phyloP scores from a whole-genome alignment of 1,140 invertebrate species.

The Drosophila ambigua region DNA sequence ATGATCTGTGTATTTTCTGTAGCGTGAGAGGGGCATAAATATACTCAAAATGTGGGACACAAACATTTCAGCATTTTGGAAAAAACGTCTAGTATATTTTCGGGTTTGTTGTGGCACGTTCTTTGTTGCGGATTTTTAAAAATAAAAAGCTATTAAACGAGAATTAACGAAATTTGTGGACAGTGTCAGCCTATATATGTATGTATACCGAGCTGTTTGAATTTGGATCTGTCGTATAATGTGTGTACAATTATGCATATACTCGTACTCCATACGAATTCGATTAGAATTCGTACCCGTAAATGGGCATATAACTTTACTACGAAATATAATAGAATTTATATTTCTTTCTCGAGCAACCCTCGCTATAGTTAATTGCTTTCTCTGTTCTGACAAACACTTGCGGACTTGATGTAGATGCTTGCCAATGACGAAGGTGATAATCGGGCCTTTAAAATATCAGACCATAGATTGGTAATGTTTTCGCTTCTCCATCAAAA shows the following conservation, averaged over 20 bases:
- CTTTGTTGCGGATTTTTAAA: slow-evolving; percentile 25
- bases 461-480: slow-evolving; percentile 7
- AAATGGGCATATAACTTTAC: too few relatives aligned
- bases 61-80: slow-evolving; percentile 48
- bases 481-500: not conserved
- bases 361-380: slow-evolving; percentile 18
- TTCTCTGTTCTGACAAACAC: slow-evolving; percentile 32
- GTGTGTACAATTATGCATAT: too few relatives aligned
- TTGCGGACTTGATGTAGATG: not conserved
- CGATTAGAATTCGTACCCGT: too few relatives aligned
- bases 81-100: slow-evolving; percentile 27
- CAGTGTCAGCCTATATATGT: slow-evolving; percentile 9
- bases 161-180: slow-evolving; percentile 31
- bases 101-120: slow-evolving; percentile 25
- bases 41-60: slow-evolving; percentile 58
- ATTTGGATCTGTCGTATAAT: too few relatives aligned
- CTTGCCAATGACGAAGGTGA: slow-evolving; percentile 15
- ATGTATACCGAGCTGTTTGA: slow-evolving; percentile 7
- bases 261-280: too few relatives aligned
- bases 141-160: slow-evolving; percentile 53
- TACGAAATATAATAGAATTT: too few relatives aligned
- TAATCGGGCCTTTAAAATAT: slow-evolving; percentile 18
- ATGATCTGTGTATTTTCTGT: too few relatives aligned
- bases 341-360: too few relatives aligned
- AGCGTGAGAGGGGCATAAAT: not conserved